These are phyloP conservation scores for Ptiloglossa arizonensis DNA, from an alignment of 1,140 invertebrate species.

Conservation along the genomic window DNA sequence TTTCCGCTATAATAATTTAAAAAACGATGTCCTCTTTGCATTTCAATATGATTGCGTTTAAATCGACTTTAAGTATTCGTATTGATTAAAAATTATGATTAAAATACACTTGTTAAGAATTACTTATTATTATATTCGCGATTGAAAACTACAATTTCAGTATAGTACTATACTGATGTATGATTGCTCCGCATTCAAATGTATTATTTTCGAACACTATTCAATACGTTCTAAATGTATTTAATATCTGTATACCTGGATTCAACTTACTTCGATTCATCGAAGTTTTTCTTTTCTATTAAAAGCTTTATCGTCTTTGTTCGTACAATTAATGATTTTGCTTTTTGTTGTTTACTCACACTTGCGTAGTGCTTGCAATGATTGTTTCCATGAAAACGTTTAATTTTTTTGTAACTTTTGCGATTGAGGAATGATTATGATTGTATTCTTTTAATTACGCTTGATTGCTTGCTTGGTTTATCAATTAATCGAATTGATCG, in stretches of 20 bases:
- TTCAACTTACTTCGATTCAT: slow-evolving; percentile 3
- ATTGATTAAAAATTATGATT: too few relatives aligned
- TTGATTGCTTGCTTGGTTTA: slow-evolving; percentile 9
- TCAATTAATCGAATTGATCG: background rate
- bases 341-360: background rate
- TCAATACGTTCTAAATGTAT: background rate
- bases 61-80: too few relatives aligned
- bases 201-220: background rate
- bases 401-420: background rate
- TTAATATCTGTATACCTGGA: background rate
- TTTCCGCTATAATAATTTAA: too few relatives aligned
- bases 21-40: too few relatives aligned
- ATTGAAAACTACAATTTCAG: background rate
- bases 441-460: background rate
- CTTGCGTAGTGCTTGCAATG: background rate
- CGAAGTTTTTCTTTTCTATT: background rate
- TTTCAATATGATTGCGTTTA: too few relatives aligned
- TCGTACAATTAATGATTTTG: background rate
- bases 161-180: too few relatives aligned
- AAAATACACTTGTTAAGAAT: too few relatives aligned
- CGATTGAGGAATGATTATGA: background rate
- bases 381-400: background rate
- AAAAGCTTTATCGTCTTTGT: background rate
- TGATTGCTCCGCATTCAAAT: background rate
- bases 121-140: too few relatives aligned